Evolutionary conservation across 2,888 invertebrate species (phyloP).

Genomic region (Lasioglossum zephyrum): DNA sequence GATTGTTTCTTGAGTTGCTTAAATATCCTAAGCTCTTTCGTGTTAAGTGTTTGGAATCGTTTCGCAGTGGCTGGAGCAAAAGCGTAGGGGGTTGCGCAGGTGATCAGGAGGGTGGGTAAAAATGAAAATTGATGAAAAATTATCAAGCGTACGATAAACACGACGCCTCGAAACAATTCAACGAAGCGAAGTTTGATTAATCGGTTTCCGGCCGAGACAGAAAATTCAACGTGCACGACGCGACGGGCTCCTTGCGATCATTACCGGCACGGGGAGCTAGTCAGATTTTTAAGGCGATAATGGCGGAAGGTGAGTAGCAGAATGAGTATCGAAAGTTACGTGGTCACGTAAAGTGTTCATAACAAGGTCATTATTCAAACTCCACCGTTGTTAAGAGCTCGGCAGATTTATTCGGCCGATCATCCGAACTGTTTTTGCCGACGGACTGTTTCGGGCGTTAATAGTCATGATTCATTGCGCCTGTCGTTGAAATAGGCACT

Average conservation of each 20-base stretch:
- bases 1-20: too few species aligned
- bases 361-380: conserved; percentile 77
- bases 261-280: conserved; percentile 55
- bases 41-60: conserved; percentile 14
- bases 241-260: conserved; percentile 69
- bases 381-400: conserved; percentile 55
- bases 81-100: not conserved
- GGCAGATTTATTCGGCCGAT: conserved; percentile 38
- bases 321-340: conserved; percentile 52
- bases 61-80: conserved; percentile 16
- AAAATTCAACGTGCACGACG: conserved; percentile 70
- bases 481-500: not conserved
- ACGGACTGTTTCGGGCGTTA: not conserved
- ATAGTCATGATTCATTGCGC: not conserved
- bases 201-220: conserved; percentile 70
- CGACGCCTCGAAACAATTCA: conserved; percentile 76
- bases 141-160: conserved; percentile 62
- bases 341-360: conserved; percentile 68
- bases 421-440: conserved; percentile 8
- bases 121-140: conserved; percentile 76
- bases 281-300: conserved; percentile 72
- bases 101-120: conserved; percentile 35
- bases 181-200: conserved; percentile 79
- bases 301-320: conserved; percentile 54
- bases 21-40: not conserved